These are phyloP conservation scores for Pollenia griseotomentosa DNA, from an alignment of 2,888 invertebrate genomes.

Conservation along the genomic window DNA sequence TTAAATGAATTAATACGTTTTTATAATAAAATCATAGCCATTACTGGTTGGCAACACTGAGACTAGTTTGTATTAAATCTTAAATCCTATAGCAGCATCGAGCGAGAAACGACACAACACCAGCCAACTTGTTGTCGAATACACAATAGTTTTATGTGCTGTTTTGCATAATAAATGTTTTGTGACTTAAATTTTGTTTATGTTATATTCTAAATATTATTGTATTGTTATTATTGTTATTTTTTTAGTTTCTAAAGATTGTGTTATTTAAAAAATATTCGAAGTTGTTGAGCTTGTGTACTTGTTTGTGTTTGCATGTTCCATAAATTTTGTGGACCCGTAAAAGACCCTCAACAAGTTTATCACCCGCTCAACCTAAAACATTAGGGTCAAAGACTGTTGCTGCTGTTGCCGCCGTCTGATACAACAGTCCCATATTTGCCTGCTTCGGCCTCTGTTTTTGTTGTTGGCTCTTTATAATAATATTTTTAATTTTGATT, in stretches of 20 bases:
- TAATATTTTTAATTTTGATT: constrained; percentile 14
- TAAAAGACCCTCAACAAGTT: constrained; percentile 71
- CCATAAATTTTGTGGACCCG: constrained; percentile 61
- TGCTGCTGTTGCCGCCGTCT: background rate
- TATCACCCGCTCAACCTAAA: constrained; percentile 64
- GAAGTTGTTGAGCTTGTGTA: background rate
- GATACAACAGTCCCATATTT: constrained; percentile 20
- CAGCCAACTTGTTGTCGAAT: background rate
- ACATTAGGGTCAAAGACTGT: constrained; percentile 67
- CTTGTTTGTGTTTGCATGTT: constrained; percentile 34
- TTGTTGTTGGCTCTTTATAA: background rate
- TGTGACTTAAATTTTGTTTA: constrained; percentile 11
- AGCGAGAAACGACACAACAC: background rate
- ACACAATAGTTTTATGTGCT: constrained; percentile 13
- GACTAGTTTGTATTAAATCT: constrained; percentile 25
- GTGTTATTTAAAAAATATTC: constrained; percentile 32
- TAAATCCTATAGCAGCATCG: constrained; percentile 37
- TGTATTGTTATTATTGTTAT: constrained; percentile 12
- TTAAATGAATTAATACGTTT: too few relatives aligned
- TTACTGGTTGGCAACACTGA: too few relatives aligned
- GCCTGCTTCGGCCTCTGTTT: background rate
- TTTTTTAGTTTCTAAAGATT: constrained; percentile 25
- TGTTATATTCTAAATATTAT: constrained; percentile 38
- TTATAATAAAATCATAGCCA: too few relatives aligned
- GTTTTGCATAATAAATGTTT: background rate